Base-by-base conservation (phyloP, 1,140 invertebrate species). In the Bombus consobrinus region DNA sequence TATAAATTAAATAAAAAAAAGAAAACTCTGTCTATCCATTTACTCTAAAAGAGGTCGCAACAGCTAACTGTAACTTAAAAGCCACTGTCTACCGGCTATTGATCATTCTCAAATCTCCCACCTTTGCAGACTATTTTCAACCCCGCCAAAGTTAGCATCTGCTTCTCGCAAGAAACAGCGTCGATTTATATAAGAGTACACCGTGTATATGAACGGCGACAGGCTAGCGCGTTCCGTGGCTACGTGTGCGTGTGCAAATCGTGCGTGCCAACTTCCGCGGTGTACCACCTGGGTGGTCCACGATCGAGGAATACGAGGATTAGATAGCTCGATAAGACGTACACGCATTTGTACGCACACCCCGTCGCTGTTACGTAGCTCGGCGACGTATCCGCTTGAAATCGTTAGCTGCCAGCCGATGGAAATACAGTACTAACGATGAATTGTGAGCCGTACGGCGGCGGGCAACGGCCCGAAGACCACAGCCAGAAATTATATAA, bases 231-330 rank as follows among this genome's bases (percentile, higher is more conserved):
- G 78, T 57, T 37, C 59, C 83, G 78, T 32, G 80, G n/a, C 47
- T 39, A 77, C 62, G 84, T 89, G 78, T 78, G 78, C 77, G 86
- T 80, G 89, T 69, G 83, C 77, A 85, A 86, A 90, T 87, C 86
- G 89, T 90, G 86, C 89, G 82, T 89, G 89, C 86, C 76, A 84
- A 90, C 89, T 90, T 90, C 88, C 89, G 89, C 86, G 74, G 86
- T 90, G 59, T 53, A 81, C 81, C 53, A 83, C 88, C 76, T 90
- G 88, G 89, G 89, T 90, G 89, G 89, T 90, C 89, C 83, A 79
- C 86, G 79, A 90, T 90, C 88, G 83, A 74, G 88, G 85, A 84
- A 90, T 90, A 90, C 81, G 77, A 77, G 88, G 81, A 86, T 89
- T 89, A 89, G 88, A 89, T 89, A 83, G 74, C 87, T 82, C 87